Conservation (phyloP, 2,888 invertebrate species). For the Diarsia rubi region DNA sequence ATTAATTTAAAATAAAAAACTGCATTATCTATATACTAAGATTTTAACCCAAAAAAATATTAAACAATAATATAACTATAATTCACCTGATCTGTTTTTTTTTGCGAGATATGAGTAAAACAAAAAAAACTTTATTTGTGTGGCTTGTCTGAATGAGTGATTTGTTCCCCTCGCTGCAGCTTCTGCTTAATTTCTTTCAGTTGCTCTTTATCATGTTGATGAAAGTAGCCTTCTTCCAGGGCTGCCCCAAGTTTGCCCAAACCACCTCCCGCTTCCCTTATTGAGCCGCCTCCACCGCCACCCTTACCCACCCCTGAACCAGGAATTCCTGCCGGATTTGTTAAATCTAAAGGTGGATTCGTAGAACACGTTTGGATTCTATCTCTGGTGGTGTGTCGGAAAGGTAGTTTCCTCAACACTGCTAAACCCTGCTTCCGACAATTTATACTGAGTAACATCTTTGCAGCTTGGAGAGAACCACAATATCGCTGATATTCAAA, state of each 20-base stretch:
- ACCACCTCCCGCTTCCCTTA: conserved; percentile 79
- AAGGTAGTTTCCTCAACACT: background rate
- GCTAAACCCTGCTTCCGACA: background rate
- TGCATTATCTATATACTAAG: background rate
- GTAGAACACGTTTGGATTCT: conserved; percentile 12
- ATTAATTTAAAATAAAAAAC: background rate
- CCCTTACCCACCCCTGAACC: conserved; percentile 82
- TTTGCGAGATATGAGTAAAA: background rate
- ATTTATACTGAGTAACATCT: background rate
- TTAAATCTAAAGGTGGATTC: conserved; percentile 25
- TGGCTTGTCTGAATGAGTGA: conserved; percentile 37
- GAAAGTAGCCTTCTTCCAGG: conserved; percentile 83
- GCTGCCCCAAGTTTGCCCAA: conserved; percentile 79
- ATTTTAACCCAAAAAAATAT: conserved; percentile 16
- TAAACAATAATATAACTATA: conserved; percentile 3
- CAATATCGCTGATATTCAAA: background rate
- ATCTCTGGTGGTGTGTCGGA: background rate
- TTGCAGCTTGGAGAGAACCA: background rate
- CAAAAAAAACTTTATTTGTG: conserved; percentile 31
- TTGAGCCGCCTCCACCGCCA: conserved; percentile 78
- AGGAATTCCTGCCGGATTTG: conserved; percentile 62
- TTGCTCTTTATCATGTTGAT: conserved; percentile 77
- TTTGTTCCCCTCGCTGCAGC: conserved; percentile 62
- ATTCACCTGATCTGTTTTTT: conserved; percentile 22
- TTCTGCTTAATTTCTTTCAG: conserved; percentile 77